These are phyloP conservation scores for Platycheirus rosarum DNA, from an alignment of 2,888 invertebrate species.

Conservation along the genomic window DNA sequence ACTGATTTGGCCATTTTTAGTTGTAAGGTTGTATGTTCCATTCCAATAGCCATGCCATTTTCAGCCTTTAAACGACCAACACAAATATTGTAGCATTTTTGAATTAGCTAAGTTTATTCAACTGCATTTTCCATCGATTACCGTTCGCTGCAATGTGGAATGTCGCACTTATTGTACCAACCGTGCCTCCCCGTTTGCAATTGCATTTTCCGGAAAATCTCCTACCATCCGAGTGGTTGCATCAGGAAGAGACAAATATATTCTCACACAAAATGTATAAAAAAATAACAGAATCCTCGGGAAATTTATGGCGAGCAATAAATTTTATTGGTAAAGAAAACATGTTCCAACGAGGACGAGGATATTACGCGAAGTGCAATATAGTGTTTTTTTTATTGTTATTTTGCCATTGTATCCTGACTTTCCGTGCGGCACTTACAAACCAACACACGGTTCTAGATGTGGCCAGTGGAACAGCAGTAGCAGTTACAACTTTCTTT, in stretches of 20 bases:
- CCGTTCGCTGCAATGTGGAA: constrained; percentile 36
- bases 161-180: constrained; percentile 41
- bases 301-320: constrained; percentile 69
- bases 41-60: too few relatives aligned
- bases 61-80: too few relatives aligned
- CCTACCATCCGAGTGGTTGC: constrained; percentile 65
- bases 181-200: constrained; percentile 15
- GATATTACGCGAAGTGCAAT: constrained; percentile 68
- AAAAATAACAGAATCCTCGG: constrained; percentile 40
- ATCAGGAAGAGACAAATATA: constrained; percentile 60
- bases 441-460: not conserved
- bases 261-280: constrained; percentile 18
- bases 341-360: constrained; percentile 71
- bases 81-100: constrained; percentile 32
- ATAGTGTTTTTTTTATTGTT: constrained; percentile 28
- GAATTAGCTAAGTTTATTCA: constrained; percentile 24
- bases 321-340: constrained; percentile 73
- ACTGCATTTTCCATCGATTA: constrained; percentile 47
- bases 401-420: constrained; percentile 43
- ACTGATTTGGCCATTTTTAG: too few relatives aligned
- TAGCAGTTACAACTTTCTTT: constrained; percentile 58
- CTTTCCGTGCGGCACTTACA: constrained; percentile 23
- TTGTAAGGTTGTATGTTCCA: too few relatives aligned
- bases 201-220: constrained; percentile 70
- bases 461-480: not conserved